Evolutionary conservation across 2,888 invertebrate genomes (phyloP).

Genomic region (Creontiades dilutus): DNA sequence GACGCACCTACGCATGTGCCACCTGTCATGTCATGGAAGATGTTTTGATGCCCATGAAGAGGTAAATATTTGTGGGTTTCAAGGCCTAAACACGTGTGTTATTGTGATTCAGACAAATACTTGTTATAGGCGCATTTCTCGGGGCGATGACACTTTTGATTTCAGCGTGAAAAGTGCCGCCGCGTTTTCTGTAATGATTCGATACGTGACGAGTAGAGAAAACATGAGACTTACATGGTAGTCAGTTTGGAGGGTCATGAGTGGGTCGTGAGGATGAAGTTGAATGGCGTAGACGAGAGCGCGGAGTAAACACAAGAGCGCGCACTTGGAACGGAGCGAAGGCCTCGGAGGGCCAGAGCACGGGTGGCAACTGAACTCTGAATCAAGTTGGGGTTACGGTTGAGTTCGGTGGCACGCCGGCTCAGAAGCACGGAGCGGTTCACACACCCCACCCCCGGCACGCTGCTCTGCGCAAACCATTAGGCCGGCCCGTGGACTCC

Average conservation of each 20-base stretch:
- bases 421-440: slow-evolving; percentile 13
- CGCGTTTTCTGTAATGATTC: neutral
- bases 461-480: slow-evolving; percentile 15
- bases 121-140: neutral
- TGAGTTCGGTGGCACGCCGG: slow-evolving; percentile 32
- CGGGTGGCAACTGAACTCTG: slow-evolving; percentile 51
- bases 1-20: slow-evolving; percentile 15
- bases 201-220: neutral
- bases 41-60: neutral
- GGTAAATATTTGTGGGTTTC: neutral
- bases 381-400: slow-evolving; percentile 55
- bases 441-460: slow-evolving; percentile 11
- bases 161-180: neutral
- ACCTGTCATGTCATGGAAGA: neutral
- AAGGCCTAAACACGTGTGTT: neutral
- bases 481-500: no score
- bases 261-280: slow-evolving; percentile 5
- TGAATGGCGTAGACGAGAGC: slow-evolving; percentile 14
- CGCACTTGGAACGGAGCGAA: neutral
- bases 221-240: neutral
- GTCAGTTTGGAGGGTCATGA: slow-evolving; percentile 48
- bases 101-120: neutral
- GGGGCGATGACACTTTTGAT: neutral
- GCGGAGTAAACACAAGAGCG: slow-evolving; percentile 35
- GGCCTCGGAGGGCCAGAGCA: slow-evolving; percentile 34